These are phyloP conservation scores for Potamarius usumacintae DNA, from an alignment of 2,113 vertebrate species.

Conservation along the genomic window DNA sequence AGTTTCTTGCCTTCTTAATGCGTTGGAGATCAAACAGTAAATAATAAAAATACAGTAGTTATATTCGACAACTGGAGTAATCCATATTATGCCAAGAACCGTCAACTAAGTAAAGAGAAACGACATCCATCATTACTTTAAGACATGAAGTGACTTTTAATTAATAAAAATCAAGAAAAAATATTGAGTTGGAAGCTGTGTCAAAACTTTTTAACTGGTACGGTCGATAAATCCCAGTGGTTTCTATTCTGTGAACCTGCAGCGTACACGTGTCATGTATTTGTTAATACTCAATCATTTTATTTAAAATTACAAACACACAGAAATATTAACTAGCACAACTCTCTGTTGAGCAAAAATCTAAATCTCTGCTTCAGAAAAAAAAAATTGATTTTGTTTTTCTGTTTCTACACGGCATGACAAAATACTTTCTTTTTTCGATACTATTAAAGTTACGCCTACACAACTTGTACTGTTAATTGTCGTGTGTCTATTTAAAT, in stretches of 20 bases:
- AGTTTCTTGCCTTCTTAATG: no score
- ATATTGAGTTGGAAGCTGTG: no score
- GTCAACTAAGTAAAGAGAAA: no score
- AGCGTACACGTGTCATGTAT: background rate
- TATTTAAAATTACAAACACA: background rate
- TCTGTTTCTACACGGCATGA: background rate
- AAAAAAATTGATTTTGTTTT: background rate
- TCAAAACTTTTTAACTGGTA: no score
- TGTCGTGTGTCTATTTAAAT: no score
- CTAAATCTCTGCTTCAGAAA: background rate
- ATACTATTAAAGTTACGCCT: background rate
- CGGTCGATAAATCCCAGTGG: background rate
- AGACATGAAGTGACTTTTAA: no score
- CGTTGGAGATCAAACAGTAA: no score
- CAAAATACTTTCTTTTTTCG: background rate
- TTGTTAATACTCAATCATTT: background rate
- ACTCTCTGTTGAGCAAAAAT: background rate
- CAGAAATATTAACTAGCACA: background rate
- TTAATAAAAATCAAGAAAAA: no score
- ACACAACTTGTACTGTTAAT: background rate
- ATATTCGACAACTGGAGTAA: no score
- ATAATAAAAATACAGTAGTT: no score
- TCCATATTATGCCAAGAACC: no score
- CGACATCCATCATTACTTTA: no score
- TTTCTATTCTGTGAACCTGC: background rate